These are phyloP conservation scores for Colaptes auratus DNA, from an alignment of 2,113 vertebrate species.

Conservation along the genomic window DNA sequence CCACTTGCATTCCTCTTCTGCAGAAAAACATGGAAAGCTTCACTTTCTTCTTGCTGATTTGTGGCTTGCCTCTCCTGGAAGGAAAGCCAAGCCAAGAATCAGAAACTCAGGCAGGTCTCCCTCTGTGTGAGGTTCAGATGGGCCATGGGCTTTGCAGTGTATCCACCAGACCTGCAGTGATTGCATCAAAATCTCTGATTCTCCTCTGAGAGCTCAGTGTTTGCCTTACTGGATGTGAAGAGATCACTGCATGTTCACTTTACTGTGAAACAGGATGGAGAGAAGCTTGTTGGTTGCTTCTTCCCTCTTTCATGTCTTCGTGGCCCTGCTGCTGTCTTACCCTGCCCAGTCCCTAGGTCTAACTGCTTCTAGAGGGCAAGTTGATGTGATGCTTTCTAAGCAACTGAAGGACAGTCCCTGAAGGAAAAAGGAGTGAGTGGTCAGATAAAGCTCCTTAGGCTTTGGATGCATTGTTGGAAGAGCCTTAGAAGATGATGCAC, in stretches of 20 bases:
- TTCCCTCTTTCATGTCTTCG: neutral
- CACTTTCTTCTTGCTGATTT: neutral
- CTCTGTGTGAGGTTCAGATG: neutral
- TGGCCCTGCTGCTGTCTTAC: neutral
- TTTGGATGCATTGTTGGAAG: neutral
- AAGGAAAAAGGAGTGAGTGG: neutral
- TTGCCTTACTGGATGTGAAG: neutral
- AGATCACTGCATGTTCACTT: neutral
- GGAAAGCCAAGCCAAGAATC: neutral
- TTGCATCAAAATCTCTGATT: neutral
- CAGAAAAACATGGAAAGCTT: neutral
- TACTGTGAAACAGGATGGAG: neutral
- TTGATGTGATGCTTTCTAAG: neutral
- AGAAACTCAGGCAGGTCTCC: neutral
- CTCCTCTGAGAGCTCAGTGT: neutral
- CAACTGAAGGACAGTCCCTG: neutral
- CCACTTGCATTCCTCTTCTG: neutral
- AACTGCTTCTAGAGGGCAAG: neutral
- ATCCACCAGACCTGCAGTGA: too few species aligned
- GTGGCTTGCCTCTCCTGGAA: neutral
- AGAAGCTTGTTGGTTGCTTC: neutral
- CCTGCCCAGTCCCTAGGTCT: too few species aligned
- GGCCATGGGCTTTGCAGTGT: neutral
- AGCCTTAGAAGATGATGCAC: neutral
- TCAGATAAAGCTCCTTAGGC: neutral